Evolutionary conservation across 2,797 vertebrate genomes (phyloP).

Genomic region (Synaphobranchus kaupii): DNA sequence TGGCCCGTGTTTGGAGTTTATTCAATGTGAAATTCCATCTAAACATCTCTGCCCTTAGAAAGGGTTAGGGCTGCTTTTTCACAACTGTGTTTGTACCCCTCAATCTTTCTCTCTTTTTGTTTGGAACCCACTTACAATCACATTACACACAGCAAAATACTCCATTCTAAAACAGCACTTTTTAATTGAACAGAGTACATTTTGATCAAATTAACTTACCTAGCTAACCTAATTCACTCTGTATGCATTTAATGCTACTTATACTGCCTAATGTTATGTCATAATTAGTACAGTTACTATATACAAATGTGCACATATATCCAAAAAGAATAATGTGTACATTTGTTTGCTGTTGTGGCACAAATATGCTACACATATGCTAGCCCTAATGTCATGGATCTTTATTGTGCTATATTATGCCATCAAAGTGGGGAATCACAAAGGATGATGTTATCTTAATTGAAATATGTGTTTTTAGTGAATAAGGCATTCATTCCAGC

Average conservation of each 20-base stretch:
- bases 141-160: background rate
- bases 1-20: constrained; percentile 18
- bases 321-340: too few relatives aligned
- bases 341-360: too few relatives aligned
- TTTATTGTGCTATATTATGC: background rate
- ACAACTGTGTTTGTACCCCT: constrained; percentile 35
- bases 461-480: background rate
- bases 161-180: background rate
- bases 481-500: background rate
- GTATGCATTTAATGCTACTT: too few relatives aligned
- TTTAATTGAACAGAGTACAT: background rate
- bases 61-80: constrained; percentile 43
- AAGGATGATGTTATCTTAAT: background rate
- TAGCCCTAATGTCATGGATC: background rate
- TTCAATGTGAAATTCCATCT: constrained; percentile 25
- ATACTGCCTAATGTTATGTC: too few relatives aligned
- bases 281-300: background rate
- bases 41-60: constrained; percentile 38
- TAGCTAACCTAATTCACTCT: background rate
- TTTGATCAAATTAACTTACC: background rate
- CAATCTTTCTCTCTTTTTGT: constrained; percentile 38
- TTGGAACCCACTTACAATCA: constrained; percentile 41
- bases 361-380: too few relatives aligned
- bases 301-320: too few relatives aligned
- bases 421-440: background rate